Base-by-base conservation (phyloP, 37 sponge, comb jelly and placozoan genomes). In the Ephydatia muelleri region DNA sequence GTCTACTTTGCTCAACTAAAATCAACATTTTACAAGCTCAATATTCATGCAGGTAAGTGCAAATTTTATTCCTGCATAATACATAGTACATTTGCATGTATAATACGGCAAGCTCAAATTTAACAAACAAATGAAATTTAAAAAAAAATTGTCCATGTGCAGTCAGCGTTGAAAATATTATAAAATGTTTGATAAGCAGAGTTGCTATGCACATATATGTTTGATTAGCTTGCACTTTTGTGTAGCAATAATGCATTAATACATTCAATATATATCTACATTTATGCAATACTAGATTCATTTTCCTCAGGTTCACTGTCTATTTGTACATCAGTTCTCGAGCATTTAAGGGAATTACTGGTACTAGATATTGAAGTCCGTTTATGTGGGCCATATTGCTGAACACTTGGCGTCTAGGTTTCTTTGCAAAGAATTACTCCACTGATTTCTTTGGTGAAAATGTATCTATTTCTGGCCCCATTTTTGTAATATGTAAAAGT, bases 1-100 rank as follows among this genome's bases (percentile, higher is more conserved):
- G 76, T 92, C 21, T 69, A 88, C 47, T 49, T 12, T 12, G 88
- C 89, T 19, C 80, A 76, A 70, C 30, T 88, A 23, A 88, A 40
- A 35, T 21, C 72, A 5, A 88, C 93, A 3, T 92, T 92, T 72
- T 79, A 88, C 80, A 92, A 92, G 75, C 57, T 92, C 68, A 92
- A 88, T 27, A 86, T 92, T 22, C 93, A 92, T 78, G 89, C 93
- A 32, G 47, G 47, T 43, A 43, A 43, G 47, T 43, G 47, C n/a
- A n/a, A n/a, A n/a, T n/a, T n/a, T n/a, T n/a, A n/a, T n/a, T n/a
- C n/a, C n/a, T n/a, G n/a, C n/a, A n/a, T n/a, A n/a, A n/a, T n/a
- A n/a, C n/a, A n/a, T n/a, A n/a, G n/a, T n/a, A n/a, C n/a, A n/a
- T n/a, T n/a, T n/a, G n/a, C n/a, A n/a, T n/a, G n/a, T n/a, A n/a